phyloP scores from a whole-genome alignment of 2,888 invertebrate species.

The Amblyjoppa proteus region DNA sequence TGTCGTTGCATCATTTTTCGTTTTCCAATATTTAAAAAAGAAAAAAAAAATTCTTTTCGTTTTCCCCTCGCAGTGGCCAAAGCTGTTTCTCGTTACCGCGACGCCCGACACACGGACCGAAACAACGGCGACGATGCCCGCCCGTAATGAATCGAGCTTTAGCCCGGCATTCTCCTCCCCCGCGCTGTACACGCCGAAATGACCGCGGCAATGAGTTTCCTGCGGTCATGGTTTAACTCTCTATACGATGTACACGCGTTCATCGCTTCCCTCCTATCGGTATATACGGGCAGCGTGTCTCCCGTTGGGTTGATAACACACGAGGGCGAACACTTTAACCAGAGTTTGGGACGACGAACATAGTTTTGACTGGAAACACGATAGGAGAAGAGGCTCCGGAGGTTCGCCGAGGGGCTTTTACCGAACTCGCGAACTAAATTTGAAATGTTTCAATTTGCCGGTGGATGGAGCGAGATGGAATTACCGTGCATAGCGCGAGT shows the following conservation, averaged over 20 bases:
- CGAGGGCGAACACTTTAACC: constrained; percentile 9
- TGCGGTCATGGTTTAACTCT: background rate
- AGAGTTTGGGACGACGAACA: background rate
- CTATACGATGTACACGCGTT: background rate
- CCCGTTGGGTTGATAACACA: background rate
- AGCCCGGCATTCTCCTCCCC: background rate
- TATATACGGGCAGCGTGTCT: background rate
- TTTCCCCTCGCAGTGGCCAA: background rate
- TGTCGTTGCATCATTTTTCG: background rate
- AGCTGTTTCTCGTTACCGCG: constrained; percentile 3
- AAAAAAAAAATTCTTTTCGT: too few species aligned
- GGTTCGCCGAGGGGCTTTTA: background rate
- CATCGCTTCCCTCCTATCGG: background rate
- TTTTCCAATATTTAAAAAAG: background rate
- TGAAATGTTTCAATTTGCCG: constrained; percentile 26
- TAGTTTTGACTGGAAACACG: constrained; percentile 16
- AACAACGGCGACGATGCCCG: background rate
- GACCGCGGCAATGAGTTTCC: constrained; percentile 34
- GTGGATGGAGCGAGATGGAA: background rate
- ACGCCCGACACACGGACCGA: background rate
- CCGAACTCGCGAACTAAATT: constrained; percentile 1
- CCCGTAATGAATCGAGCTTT: constrained; percentile 6
- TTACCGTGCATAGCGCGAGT: background rate
- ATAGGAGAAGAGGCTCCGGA: background rate
- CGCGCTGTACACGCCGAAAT: constrained; percentile 18